These are phyloP conservation scores for Pygocentrus nattereri DNA, from an alignment of 2,797 vertebrate species.

Conservation along the genomic window DNA sequence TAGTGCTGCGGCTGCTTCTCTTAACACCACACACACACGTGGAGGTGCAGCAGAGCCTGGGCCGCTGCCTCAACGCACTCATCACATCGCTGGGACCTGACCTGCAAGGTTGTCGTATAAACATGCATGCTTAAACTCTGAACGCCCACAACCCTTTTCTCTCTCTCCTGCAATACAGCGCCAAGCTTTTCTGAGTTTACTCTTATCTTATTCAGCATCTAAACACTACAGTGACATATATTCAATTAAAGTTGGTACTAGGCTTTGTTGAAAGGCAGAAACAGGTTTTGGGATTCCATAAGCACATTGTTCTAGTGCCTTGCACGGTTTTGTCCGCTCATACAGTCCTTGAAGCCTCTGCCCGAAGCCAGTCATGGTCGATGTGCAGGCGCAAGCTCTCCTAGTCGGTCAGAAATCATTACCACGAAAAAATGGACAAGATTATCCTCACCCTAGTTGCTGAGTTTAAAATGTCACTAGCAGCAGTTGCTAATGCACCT, in stretches of 20 bases:
- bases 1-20: conserved; percentile 86
- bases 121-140: neutral
- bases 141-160: neutral
- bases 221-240: neutral
- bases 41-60: conserved; percentile 91
- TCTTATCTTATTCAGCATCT: conserved; percentile 2
- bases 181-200: neutral
- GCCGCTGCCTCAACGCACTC: conserved; percentile 88
- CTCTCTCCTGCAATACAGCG: neutral
- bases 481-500: no score
- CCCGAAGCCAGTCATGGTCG: no score
- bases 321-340: no score
- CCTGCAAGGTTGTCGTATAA: conserved; percentile 85
- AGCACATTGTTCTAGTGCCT: no score
- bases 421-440: no score
- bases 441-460: no score
- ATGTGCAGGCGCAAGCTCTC: no score
- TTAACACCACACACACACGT: conserved; percentile 84
- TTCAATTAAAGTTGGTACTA: neutral
- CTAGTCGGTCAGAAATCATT: no score
- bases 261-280: no score
- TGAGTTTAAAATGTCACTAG: no score
- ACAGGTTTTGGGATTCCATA: no score
- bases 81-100: conserved; percentile 91
- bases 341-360: no score